Percentiles rank a stretch among this genome's conserved stretches.
Conservation (phyloP, 1,140 invertebrate species). For the Heliothis subflexa region DNA sequence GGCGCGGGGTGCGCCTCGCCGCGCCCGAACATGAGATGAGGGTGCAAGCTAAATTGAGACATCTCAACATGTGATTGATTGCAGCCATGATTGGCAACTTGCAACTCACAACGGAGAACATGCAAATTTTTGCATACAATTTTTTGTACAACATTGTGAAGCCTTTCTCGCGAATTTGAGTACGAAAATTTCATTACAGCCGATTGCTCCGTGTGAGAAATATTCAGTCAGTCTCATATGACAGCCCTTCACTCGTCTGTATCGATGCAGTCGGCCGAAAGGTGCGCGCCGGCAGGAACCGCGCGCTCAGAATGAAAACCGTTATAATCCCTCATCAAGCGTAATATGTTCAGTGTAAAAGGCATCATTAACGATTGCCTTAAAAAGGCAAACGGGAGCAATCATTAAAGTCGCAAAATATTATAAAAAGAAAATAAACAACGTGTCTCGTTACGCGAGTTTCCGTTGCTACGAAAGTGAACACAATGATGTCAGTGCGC, state of each 20-base stretch:
- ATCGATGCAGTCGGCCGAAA: slow-evolving; percentile 60
- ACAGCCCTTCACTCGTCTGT: slow-evolving; percentile 78
- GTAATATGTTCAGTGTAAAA: slow-evolving; percentile 80
- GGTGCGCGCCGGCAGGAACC: slow-evolving; percentile 61
- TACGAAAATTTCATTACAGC: slow-evolving; percentile 73
- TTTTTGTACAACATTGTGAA: slow-evolving; percentile 58
- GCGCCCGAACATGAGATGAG: slow-evolving; percentile 50
- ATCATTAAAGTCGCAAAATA: slow-evolving; percentile 83
- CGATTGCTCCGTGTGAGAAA: slow-evolving; percentile 77
- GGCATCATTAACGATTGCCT: slow-evolving; percentile 83
- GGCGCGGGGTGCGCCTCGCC: slow-evolving; percentile 42
- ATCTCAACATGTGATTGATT: slow-evolving; percentile 82
- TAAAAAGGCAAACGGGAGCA: slow-evolving; percentile 83
- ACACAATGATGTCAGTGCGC: slow-evolving; percentile 78
- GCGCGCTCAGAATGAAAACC: slow-evolving; percentile 65
- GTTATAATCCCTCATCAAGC: slow-evolving; percentile 82
- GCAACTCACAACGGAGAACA: slow-evolving; percentile 66
- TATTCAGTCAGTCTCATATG: slow-evolving; percentile 73
- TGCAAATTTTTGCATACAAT: slow-evolving; percentile 71
- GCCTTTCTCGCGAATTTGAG: slow-evolving; percentile 61
- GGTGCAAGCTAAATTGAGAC: slow-evolving; percentile 79
- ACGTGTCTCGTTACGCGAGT: slow-evolving; percentile 80
- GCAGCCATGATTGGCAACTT: slow-evolving; percentile 75
- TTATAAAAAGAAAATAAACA: slow-evolving; percentile 78
- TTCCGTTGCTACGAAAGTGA: slow-evolving; percentile 83